Evolutionary conservation across 2,797 vertebrate genomes (phyloP).

Genomic region (Tachyglossus aculeatus): DNA sequence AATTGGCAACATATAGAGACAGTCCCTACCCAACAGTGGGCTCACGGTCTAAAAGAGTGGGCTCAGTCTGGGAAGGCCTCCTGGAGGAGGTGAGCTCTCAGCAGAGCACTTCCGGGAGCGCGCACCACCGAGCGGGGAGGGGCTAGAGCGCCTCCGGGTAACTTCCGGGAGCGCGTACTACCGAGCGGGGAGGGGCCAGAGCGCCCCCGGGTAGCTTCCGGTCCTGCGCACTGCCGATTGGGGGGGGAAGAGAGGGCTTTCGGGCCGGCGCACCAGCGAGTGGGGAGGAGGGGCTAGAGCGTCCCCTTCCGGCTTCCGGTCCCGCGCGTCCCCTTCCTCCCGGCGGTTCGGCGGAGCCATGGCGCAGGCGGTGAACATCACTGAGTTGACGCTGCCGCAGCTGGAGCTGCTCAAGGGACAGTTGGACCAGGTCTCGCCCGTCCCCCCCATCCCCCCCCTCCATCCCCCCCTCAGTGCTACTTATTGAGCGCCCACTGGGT

Average conservation of each 20-base stretch:
- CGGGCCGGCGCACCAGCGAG: constrained; percentile 43
- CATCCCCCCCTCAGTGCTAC: not conserved
- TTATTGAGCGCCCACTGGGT: too few relatives aligned
- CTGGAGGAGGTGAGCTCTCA: too few relatives aligned
- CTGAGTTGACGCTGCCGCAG: constrained; percentile 87
- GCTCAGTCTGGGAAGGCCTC: too few relatives aligned
- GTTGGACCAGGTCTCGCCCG: constrained; percentile 84
- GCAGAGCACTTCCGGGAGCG: too few relatives aligned
- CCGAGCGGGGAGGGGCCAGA: constrained; percentile 48
- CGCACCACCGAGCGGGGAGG: not conserved
- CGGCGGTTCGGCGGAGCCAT: constrained; percentile 43
- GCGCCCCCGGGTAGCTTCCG: not conserved
- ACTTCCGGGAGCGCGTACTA: not conserved
- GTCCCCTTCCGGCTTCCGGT: not conserved
- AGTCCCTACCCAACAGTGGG: too few relatives aligned
- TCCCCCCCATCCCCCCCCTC: not conserved
- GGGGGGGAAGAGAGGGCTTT: not conserved
- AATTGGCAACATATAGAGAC: too few relatives aligned
- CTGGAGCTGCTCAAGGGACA: constrained; percentile 90
- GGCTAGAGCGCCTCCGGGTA: too few relatives aligned
- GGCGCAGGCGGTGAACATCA: constrained; percentile 86
- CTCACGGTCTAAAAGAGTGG: too few relatives aligned
- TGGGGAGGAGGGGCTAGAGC: constrained; percentile 14
- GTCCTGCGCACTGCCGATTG: too few relatives aligned
- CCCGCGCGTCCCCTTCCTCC: not conserved